Conservation (phyloP, 1,140 invertebrate genomes). For the Sycophila sp. region DNA sequence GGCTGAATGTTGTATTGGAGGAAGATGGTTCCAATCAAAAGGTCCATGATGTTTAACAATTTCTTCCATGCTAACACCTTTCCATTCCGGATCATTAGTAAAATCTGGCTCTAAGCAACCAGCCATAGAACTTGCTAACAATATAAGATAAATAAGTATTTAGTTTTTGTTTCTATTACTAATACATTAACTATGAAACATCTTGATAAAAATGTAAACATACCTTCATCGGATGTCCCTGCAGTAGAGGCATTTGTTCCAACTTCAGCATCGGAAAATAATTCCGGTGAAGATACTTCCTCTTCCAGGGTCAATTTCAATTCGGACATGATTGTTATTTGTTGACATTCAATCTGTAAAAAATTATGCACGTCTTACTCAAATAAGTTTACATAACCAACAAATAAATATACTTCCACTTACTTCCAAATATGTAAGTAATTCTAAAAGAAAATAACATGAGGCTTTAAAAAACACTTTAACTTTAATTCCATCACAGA, state of each 20-base stretch:
- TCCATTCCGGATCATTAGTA: conserved; percentile 54
- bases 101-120: conserved; percentile 51
- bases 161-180: background rate
- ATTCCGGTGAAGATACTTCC: conserved; percentile 44
- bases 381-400: background rate
- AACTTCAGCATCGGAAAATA: conserved; percentile 51
- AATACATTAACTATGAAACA: too few species aligned
- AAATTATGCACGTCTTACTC: background rate
- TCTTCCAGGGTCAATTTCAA: conserved; percentile 49
- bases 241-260: conserved; percentile 33
- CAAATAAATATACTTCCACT: background rate
- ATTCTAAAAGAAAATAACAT: too few species aligned
- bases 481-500: too few species aligned
- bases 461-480: too few species aligned
- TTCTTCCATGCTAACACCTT: conserved; percentile 61
- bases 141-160: background rate
- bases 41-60: conserved; percentile 55
- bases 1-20: conserved; percentile 55
- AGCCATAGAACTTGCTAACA: conserved; percentile 45
- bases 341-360: background rate
- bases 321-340: conserved; percentile 44
- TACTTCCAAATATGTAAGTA: too few species aligned
- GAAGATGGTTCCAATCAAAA: conserved; percentile 56
- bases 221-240: conserved; percentile 41
- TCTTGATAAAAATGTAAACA: conserved; percentile 7